phyloP scores from a whole-genome alignment of 2,113 vertebrate genomes.

The Carassius gibelio region DNA sequence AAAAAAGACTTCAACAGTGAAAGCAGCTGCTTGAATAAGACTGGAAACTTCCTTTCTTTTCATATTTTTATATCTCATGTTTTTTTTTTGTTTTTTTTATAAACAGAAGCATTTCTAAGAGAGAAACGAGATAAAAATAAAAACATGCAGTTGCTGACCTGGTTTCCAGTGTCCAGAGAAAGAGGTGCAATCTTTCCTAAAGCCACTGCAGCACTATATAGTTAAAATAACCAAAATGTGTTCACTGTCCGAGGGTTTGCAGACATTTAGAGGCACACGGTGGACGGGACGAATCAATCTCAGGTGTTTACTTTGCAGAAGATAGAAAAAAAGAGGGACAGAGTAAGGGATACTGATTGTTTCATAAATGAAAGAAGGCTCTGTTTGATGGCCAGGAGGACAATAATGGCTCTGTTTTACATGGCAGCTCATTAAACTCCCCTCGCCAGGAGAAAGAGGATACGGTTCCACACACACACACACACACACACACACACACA shows the following conservation, averaged over 20 bases:
- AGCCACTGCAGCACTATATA: background rate
- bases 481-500: conserved; percentile 63
- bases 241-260: conserved; percentile 40
- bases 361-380: conserved; percentile 72
- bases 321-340: conserved; percentile 52
- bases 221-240: conserved; percentile 32
- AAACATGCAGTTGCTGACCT: conserved; percentile 65
- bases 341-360: conserved; percentile 67
- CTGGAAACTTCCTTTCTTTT: background rate
- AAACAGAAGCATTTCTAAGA: background rate
- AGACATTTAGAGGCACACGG: conserved; percentile 50
- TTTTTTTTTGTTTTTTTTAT: too few relatives aligned
- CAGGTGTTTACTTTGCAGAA: conserved; percentile 58
- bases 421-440: conserved; percentile 70
- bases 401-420: conserved; percentile 77
- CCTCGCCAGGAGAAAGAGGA: conserved; percentile 63
- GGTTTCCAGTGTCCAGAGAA: conserved; percentile 41
- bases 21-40: background rate
- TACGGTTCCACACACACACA: conserved; percentile 71
- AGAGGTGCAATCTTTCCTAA: background rate
- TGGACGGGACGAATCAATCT: conserved; percentile 52
- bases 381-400: conserved; percentile 75
- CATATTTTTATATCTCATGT: background rate
- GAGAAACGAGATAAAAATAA: conserved; percentile 1
- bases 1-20: background rate